phyloP scores from a whole-genome alignment of 1,140 invertebrate genomes.

The Luehdorfia chinensis region DNA sequence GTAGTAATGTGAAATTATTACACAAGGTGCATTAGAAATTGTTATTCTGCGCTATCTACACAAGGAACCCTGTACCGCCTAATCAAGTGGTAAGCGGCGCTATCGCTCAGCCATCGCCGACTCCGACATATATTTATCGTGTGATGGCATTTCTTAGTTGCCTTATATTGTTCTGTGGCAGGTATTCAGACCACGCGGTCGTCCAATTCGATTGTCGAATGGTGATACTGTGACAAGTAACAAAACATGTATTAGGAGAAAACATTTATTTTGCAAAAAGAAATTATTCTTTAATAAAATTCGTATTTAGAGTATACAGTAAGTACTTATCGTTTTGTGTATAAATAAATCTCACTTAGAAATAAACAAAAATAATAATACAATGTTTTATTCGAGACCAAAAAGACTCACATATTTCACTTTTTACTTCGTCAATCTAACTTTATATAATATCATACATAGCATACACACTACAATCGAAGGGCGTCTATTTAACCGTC shows the following conservation, averaged over 20 bases:
- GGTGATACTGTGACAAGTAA: conserved; percentile 4
- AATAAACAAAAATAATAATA: conserved; percentile 70
- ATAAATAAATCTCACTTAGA: conserved; percentile 77
- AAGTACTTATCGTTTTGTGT: conserved; percentile 72
- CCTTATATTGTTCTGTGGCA: too few relatives aligned
- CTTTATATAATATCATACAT: conserved; percentile 56
- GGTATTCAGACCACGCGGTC: too few relatives aligned
- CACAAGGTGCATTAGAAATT: too few relatives aligned
- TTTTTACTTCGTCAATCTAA: conserved; percentile 24
- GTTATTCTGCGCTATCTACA: too few relatives aligned
- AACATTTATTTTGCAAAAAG: conserved; percentile 73
- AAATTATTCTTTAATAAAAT: conserved; percentile 72
- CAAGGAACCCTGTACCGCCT: too few relatives aligned
- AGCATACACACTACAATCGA: conserved; percentile 35
- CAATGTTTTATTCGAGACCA: conserved; percentile 69
- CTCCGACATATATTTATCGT: too few relatives aligned
- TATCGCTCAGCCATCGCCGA: too few relatives aligned
- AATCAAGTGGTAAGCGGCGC: too few relatives aligned
- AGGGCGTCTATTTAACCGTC: conserved; percentile 26
- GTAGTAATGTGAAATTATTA: too few relatives aligned
- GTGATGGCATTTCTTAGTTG: too few relatives aligned
- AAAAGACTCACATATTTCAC: conserved; percentile 55
- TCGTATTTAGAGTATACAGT: conserved; percentile 72
- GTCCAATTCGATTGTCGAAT: too few relatives aligned
- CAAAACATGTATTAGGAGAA: conserved; percentile 45